Evolutionary conservation across 2,888 invertebrate species (phyloP), one percentile per base, ranked within the genome.

Genomic region (Sicus ferrugineus): DNA sequence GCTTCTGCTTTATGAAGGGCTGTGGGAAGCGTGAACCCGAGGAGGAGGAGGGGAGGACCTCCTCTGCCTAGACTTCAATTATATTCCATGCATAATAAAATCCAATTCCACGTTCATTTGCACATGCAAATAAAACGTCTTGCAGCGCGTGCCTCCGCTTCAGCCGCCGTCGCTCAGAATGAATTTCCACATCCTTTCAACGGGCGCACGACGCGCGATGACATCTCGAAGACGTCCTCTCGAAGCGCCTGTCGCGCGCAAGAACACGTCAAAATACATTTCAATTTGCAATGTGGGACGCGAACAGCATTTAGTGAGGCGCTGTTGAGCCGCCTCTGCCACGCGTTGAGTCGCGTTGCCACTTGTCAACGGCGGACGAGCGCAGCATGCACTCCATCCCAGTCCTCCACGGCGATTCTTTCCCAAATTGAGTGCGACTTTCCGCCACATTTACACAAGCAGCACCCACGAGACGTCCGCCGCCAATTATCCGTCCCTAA

Each of bases 61-160:
- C n/a, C n/a, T n/a, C n/a, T n/a, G n/a, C n/a, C n/a, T n/a, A n/a
- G n/a, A n/a, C n/a, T 63, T 63, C 68, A 73, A 71, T 68, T 71
- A 78, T 78, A 78, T 79, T 79, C 78, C 78, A 78, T 80, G 80
- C 79, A 79, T 80, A 77, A 78, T 79, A 79, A 79, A n/a, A 79
- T 79, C 79, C 79, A 79, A 78, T 80, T 80, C 78, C 80, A 78
- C 76, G 78, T 78, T 76, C 74, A 78, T 80, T 80, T 78, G 80
- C 77, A 78, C 77, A 79, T 80, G 80, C 78, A 80, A 79, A 79
- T 80, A 76, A 77, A 78, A 78, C 69, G 69, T 68, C 58, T 50
- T 58, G 52, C 64, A 30, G 31, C 50, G 52, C 50, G 52, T 26
- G 52, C 52, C 52, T 11, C n/a, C 14, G 59, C n/a, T n/a, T n/a